Conservation (phyloP, 1,140 invertebrate species). For the Nephila pilipes region DNA sequence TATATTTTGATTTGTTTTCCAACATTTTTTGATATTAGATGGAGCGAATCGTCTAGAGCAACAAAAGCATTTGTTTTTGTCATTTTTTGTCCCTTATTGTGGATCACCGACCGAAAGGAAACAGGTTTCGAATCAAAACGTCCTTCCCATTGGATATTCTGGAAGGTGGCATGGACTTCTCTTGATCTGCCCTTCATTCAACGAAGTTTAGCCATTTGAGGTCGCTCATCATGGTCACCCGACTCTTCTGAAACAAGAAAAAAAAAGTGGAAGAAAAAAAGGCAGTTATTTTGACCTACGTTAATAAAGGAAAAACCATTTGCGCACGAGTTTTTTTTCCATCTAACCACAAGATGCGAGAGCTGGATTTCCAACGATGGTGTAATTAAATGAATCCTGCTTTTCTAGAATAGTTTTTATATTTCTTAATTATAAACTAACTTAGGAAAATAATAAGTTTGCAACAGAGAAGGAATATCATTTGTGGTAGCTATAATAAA, state of each 20-base stretch:
- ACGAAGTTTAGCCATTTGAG: background rate
- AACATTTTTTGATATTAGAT: background rate
- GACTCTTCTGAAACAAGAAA: background rate
- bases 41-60: background rate
- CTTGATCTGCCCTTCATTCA: background rate
- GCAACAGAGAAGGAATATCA: no score
- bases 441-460: no score
- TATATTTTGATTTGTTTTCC: background rate
- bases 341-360: background rate
- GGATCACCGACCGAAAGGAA: slow-evolving; percentile 35
- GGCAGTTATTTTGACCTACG: background rate
- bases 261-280: background rate
- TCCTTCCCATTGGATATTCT: slow-evolving; percentile 31
- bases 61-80: background rate
- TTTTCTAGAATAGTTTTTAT: no score
- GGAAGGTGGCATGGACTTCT: background rate
- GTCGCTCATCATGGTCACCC: slow-evolving; percentile 12
- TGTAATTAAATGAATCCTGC: background rate
- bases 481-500: no score
- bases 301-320: slow-evolving; percentile 15
- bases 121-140: slow-evolving; percentile 17
- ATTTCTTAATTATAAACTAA: no score
- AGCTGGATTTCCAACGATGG: background rate
- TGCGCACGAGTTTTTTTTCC: background rate
- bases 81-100: background rate